Evolutionary conservation across 1,140 invertebrate species (phyloP), one percentile per base, ranked within the genome.

Genomic region (Anoplolepis gracilipes): DNA sequence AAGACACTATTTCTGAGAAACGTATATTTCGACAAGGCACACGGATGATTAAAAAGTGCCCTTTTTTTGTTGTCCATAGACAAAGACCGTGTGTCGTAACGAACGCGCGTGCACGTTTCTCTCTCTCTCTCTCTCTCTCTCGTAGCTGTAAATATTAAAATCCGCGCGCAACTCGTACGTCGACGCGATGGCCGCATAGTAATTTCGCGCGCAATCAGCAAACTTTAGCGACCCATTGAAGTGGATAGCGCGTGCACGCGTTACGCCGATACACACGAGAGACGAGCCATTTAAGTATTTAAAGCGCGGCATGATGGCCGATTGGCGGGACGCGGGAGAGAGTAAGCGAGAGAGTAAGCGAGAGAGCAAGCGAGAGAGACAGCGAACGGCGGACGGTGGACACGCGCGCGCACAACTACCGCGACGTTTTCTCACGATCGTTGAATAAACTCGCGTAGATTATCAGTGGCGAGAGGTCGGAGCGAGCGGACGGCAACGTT

Each of bases 291-390:
- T 92, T 91, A 91, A 90, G 69, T 75, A 91, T 94, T 94, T 94
- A 93, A 94, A 94, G 88, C 86, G 75, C 90, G 36, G 88, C 88
- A 93, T 93, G 85, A 94, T 94, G 93, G 93, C 76, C 93, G 93
- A 91, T 93, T 94, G 93, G 93, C 93, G 93, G 93, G 93, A 94
- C 90, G 90, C 91, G 87, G 75, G 89, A 91, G 86, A 91, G 87
- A 75, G n/a, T 87, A 90, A 89, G 90, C 3, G 59, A 64, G 61
- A 33, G 72, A 61, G 55, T n/a, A n/a, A 49, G 19, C 39, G 46
- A 19, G 62, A 2, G 46, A 57, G 33, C 11, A 1, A n/a, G 19
- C 11, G 16, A 49, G 46, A 5, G 57, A 7, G 25, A 36, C 42
- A 30, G 10, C 42, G 42, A 7, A 42, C 39, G 33, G 46, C 39